phyloP scores from a whole-genome alignment of 2,113 vertebrate species.

The Mesitornis unicolor region DNA sequence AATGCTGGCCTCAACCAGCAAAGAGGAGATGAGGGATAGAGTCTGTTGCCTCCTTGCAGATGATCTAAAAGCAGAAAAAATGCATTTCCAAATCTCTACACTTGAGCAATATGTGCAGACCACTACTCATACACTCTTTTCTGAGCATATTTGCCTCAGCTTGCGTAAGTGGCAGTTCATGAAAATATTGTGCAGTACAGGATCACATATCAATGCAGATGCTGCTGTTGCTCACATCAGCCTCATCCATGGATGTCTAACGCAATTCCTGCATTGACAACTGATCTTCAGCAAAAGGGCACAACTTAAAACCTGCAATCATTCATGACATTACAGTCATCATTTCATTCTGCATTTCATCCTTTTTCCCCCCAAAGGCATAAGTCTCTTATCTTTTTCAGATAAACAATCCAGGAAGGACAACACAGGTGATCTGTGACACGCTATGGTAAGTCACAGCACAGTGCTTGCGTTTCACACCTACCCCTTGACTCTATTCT shows the following conservation, averaged over 20 bases:
- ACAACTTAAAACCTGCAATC: neutral
- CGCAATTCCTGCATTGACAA: neutral
- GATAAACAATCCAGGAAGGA: neutral
- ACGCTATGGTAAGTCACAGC: neutral
- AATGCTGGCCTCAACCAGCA: neutral
- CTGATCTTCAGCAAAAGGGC: neutral
- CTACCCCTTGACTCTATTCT: neutral
- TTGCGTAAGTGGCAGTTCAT: fast-evolving
- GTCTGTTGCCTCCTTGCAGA: neutral
- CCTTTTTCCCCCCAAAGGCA: neutral
- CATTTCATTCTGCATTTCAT: neutral
- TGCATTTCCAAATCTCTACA: neutral
- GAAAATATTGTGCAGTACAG: neutral
- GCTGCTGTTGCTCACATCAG: neutral
- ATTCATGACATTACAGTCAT: neutral
- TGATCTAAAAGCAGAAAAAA: neutral
- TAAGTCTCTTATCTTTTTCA: neutral
- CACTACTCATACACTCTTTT: neutral
- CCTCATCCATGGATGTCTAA: neutral
- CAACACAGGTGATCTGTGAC: neutral
- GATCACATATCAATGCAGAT: neutral
- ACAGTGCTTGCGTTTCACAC: neutral
- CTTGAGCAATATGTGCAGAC: neutral
- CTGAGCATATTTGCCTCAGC: neutral
- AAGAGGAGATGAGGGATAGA: neutral